Base-by-base conservation (phyloP, 2,797 vertebrate species). In the Sarcoramphus papa region DNA sequence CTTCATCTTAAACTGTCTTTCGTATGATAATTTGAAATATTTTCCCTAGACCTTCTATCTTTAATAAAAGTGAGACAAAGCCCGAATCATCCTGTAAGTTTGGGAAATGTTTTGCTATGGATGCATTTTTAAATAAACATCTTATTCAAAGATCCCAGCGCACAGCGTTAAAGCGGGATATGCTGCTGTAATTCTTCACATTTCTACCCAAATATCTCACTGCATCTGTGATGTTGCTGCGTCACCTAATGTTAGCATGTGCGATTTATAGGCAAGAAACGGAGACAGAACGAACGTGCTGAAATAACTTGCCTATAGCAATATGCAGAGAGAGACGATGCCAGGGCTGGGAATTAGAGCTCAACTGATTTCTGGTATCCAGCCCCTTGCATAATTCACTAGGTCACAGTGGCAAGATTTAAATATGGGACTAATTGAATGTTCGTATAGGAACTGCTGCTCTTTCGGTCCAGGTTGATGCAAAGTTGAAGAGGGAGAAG, bases 301-400 rank as follows among this genome's bases (percentile, higher is more conserved):
- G 79, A 93, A 91, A 84, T 76, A 81, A 88, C 73, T 92, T 94
- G 89, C 93, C 95, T 59, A 20, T 15, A 84, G 95, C 93, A 88
- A 88, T 45, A 25, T 25, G 63, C 87, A 78, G 87, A 73, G 60
- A 79, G 43, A 72, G 60, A 9, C 0, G 1, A 48, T 73, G 84
- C 54, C 87, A 96, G 91, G 73, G 69, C 59, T 95, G 91, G 94
- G 92, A 96, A 94, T 95, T 93, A 67, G 85, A 93, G 53, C 91
- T 93, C 91, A 86, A 25, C 20, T 77, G 94, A 95, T 95, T 95
- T 81, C 91, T 96, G 54, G 73, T 96, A 86, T 69, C 85, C 89
- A 93, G 73, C 40, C 43, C 91, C 76, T 65, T 96, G 89, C 87
- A 81, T 92, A 96, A 97, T 97, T 96, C 91, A 88, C 91, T 41